Evolutionary conservation across 2,888 invertebrate species (phyloP), one percentile per base, ranked within the genome.

Genomic region (Orchestes rusci): DNA sequence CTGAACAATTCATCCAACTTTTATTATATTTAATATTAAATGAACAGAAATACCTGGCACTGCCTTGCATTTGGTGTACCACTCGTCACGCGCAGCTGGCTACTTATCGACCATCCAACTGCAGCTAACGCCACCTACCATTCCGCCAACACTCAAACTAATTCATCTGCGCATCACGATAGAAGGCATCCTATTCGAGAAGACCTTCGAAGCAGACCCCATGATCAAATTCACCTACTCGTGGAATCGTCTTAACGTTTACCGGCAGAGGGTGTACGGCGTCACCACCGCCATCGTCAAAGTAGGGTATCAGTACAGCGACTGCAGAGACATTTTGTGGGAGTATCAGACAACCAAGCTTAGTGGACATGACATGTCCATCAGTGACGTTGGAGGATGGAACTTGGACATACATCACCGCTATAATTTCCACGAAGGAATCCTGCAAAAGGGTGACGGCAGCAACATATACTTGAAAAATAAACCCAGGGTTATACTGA

Each of bases 351-450:
- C 93, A 1, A 93, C 94, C 0, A 93, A 92, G 56, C 70, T 99
- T 33, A 91, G 91, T 59, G 97, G 96, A 1, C 93, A 92, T 63
- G 94, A 95, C 62, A 91, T 96, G 87, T 89, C 89, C 48, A 94
- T 95, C 36, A 94, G 94, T 0, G 94, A 94, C 69, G 89, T 95
- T 28, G 96, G 95, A 1, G 94, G 93, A 10, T 97, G 96, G 96
- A 95, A 96, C 68, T 73, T 99, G 56, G 93, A 97, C 66, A 92
- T 96, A 52, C 96, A 97, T 71, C 96, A 97, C 64, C 79, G 95
- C 56, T 95, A 96, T 67, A 97, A 99, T 68, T 93, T 92, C 77
- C 93, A 96, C 63, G 95, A 96, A 74, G 86, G 94, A 19, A 94
- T 97, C 50, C 73, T 97, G 1, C 95, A 97, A 71, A 94, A 95